Evolutionary conservation across 1,140 invertebrate species (phyloP), one percentile per base, ranked within the genome.

Genomic region (Diuraphis noxia): DNA sequence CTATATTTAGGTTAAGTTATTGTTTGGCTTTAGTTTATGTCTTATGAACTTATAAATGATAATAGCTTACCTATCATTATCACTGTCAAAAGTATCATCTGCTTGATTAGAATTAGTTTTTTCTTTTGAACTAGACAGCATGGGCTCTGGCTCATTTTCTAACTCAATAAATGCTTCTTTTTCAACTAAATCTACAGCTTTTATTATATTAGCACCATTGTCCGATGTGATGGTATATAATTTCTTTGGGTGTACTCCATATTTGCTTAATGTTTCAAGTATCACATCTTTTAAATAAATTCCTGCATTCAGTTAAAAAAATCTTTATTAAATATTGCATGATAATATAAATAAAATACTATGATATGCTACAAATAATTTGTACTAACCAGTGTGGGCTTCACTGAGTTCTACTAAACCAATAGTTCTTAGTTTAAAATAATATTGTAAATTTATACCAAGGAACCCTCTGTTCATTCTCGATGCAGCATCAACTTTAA

Each of bases 401-500:
- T 63, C n/a, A n/a, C 30, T 63, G 30, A 63, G 30, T 63, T 63
- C 56, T 63, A 63, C 30, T n/a, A 63, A n/a, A n/a, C 56, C 56
- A 63, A 63, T 63, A 63, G 56, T 63, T 63, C 56, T 63, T 63
- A 63, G 56, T 63, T 63, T 30, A n/a, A 63, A 63, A n/a, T n/a
- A 63, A n/a, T 63, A 63, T 63, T 63, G 56, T 63, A 63, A 63
- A n/a, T 63, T 63, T n/a, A 63, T 63, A n/a, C 56, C 56, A 63
- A 63, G 56, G n/a, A 63, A 63, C n/a, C 56, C 56, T 63, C 56
- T 63, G 10, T 63, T 63, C 56, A 63, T n/a, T 63, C 56, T 63
- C 8, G 56, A 63, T 0, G 56, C 56, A 63, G 56, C 56, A 63
- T 63, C 56, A 63, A 63, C 56, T 63, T 63, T 63, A 63, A 63